A percentile compares a stretch with the other conserved stretches of the same genome.
phyloP scores from a whole-genome alignment of 1,140 invertebrate genomes.

The Aphelinus atriplicis region DNA sequence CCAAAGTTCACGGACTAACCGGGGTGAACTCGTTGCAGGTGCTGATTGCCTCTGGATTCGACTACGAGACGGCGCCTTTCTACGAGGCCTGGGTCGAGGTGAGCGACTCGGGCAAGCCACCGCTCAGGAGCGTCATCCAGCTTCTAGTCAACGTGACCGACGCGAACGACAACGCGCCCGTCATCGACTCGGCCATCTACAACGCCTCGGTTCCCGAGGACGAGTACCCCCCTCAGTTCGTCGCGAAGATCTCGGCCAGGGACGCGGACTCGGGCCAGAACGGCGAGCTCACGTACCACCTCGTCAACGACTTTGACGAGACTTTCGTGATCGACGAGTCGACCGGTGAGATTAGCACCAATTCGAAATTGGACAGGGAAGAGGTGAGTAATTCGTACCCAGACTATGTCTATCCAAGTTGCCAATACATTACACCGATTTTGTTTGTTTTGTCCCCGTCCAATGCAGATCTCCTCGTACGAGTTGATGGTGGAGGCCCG shows the following conservation, averaged over 20 bases:
- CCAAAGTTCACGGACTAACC: neutral
- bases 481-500: slow-evolving; percentile 85
- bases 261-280: slow-evolving; percentile 91
- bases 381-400: slow-evolving; percentile 55
- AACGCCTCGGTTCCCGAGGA: slow-evolving; percentile 88
- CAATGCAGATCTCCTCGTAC: slow-evolving; percentile 82
- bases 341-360: slow-evolving; percentile 88
- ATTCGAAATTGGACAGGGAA: slow-evolving; percentile 86
- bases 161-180: slow-evolving; percentile 89
- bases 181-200: slow-evolving; percentile 83
- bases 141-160: slow-evolving; percentile 89
- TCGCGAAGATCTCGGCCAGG: slow-evolving; percentile 81
- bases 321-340: slow-evolving; percentile 84
- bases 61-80: slow-evolving; percentile 85
- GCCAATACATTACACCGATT: too few species aligned
- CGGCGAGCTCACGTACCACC: slow-evolving; percentile 82
- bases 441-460: too few species aligned
- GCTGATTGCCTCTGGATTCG: slow-evolving; percentile 81
- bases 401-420: too few species aligned
- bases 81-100: slow-evolving; percentile 96
- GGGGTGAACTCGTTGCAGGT: slow-evolving; percentile 45
- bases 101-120: slow-evolving; percentile 82
- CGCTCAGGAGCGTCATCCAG: slow-evolving; percentile 79
- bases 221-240: slow-evolving; percentile 80
- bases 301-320: slow-evolving; percentile 79